Evolutionary conservation across 2,113 vertebrate genomes (phyloP), one percentile per base, ranked within the genome.

Genomic region (Cyanocitta stelleri): DNA sequence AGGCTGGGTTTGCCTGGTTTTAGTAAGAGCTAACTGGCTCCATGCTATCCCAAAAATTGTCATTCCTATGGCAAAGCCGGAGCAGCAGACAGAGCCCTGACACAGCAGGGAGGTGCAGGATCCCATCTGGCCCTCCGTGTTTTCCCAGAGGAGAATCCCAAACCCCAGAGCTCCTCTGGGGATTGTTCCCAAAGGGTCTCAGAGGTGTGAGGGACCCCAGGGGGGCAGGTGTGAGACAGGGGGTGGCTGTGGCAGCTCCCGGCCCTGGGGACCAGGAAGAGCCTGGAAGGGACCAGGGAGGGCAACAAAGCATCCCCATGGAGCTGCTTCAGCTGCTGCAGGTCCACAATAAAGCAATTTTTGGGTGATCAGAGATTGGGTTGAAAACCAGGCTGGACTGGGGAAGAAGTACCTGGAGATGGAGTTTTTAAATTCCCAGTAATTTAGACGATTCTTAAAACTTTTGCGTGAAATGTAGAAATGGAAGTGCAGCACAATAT

Each of bases 141-240:
- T 35, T 37, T 61, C 91, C 93, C 91, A 62, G 18, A 7, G 86
- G 89, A 82, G 29, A 22, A 52, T 61, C 58, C 49, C 76, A 52
- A 48, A 55, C 1, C 73, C 59, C 30, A 5, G 67, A 58, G 72
- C 54, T 76, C 44, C 68, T 41, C n/a, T 48, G 48, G 79, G 88
- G 13, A 33, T 23, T 23, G 16, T 44, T 26, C 69, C 75, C 78
- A 2, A 6, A 20, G 1, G 41, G 16, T 61, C 46, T 18, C n/a
- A 0, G 59, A 44, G 62, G 37, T 1, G 3, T 0, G 4, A 1
- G 1, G 0, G 1, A 46, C 48, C 62, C 27, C 54, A 11, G 67
- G 72, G 76, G 35, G 55, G 2, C 23, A 7, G 77, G 51, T 77
- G 51, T 77, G 73, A 59, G 46, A 85, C 67, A 35, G n/a, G 23